A percentile compares a stretch with the other conserved stretches of the same genome.
Evolutionary conservation across 2,797 vertebrate genomes (phyloP).

Genomic region (Bovichtus variegatus): DNA sequence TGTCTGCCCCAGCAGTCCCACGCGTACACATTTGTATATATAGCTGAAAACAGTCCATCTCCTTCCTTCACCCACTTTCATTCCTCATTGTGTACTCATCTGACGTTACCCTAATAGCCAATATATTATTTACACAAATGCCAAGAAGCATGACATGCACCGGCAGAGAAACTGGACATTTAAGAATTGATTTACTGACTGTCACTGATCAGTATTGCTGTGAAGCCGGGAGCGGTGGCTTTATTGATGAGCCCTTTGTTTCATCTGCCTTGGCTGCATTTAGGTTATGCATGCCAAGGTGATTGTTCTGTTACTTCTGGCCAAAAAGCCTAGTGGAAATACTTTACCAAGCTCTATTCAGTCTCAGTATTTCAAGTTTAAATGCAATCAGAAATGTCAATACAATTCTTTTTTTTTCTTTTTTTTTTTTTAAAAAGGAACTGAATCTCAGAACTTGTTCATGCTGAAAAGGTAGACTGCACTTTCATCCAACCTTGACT

Average conservation of each 20-base stretch:
- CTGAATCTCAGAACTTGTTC: slow-evolving; percentile 12
- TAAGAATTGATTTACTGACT: slow-evolving; percentile 40
- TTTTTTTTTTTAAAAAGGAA: slow-evolving; percentile 23
- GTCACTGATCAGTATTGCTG: slow-evolving; percentile 53
- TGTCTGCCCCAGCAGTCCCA: slow-evolving; percentile 24
- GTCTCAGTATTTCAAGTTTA: not conserved
- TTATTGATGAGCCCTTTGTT: slow-evolving; percentile 29
- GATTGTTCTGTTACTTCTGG: slow-evolving; percentile 11
- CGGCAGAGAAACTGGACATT: slow-evolving; percentile 19
- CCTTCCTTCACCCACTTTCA: slow-evolving; percentile 32
- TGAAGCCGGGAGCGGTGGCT: slow-evolving; percentile 21
- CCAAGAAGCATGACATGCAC: slow-evolving; percentile 28
- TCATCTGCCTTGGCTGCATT: slow-evolving; percentile 36
- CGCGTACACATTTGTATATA: not conserved
- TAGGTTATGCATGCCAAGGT: slow-evolving; percentile 16
- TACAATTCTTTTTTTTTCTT: too few relatives aligned
- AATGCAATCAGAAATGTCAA: not conserved
- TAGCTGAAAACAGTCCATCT: slow-evolving; percentile 24
- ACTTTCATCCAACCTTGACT: slow-evolving; percentile 18
- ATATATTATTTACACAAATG: slow-evolving; percentile 56
- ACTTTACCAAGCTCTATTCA: not conserved
- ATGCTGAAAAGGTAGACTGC: slow-evolving; percentile 9
- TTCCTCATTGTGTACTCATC: slow-evolving; percentile 51
- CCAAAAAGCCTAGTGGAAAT: not conserved
- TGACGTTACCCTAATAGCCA: slow-evolving; percentile 26